Conservation (phyloP, 2,888 invertebrate genomes). For the Thymelicus sylvestris region DNA sequence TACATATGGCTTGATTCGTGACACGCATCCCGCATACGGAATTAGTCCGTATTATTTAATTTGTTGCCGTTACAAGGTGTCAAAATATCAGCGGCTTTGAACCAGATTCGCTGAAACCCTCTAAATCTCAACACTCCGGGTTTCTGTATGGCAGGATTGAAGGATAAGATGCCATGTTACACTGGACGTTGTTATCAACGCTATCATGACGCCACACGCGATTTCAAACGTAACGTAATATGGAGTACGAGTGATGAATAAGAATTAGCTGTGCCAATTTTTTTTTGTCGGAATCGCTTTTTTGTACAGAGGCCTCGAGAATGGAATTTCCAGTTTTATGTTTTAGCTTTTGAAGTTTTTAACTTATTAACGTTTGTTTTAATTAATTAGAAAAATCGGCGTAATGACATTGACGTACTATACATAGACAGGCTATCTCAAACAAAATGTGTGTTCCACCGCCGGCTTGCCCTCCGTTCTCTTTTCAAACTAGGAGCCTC, state of each 20-base stretch:
- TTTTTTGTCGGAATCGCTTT: constrained; percentile 49
- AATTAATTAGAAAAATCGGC: too few relatives aligned
- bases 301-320: constrained; percentile 23
- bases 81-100: constrained; percentile 65
- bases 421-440: too few relatives aligned
- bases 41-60: constrained; percentile 71
- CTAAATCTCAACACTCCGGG: constrained; percentile 28
- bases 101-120: constrained; percentile 51
- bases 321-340: constrained; percentile 11
- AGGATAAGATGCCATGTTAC: constrained; percentile 48
- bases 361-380: too few relatives aligned
- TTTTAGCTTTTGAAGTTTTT: background rate
- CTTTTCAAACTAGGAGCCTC: too few relatives aligned
- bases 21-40: constrained; percentile 69
- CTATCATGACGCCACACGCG: constrained; percentile 70
- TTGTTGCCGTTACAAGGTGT: constrained; percentile 72
- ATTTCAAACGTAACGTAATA: constrained; percentile 77
- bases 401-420: too few relatives aligned
- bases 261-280: constrained; percentile 72
- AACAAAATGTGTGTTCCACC: too few relatives aligned
- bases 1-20: constrained; percentile 49
- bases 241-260: constrained; percentile 73
- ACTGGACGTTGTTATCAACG: constrained; percentile 62
- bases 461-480: too few relatives aligned
- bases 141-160: constrained; percentile 20